Conservation (phyloP, 2,797 vertebrate genomes). For the Poecilia gillii region DNA sequence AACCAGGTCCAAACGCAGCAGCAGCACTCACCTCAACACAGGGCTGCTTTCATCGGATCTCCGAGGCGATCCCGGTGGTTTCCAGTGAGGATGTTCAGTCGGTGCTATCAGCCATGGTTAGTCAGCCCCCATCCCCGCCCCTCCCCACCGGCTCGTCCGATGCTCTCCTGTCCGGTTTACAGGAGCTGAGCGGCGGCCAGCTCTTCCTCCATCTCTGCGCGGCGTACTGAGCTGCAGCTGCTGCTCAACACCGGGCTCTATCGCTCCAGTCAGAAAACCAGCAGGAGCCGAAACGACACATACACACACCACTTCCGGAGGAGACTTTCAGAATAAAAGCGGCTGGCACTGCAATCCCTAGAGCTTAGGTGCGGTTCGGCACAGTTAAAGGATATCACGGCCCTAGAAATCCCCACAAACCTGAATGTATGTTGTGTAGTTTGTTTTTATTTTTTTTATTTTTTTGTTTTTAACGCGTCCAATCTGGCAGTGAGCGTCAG, state of each 20-base stretch:
- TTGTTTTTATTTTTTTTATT: too few species aligned
- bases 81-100: slow-evolving; percentile 19
- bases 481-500: too few species aligned
- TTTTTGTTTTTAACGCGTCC: too few species aligned
- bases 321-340: slow-evolving; percentile 55
- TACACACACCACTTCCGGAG: slow-evolving; percentile 26
- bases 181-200: slow-evolving; percentile 30
- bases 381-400: background rate
- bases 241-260: slow-evolving; percentile 36
- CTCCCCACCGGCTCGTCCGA: background rate
- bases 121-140: background rate
- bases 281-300: rapidly evolving
- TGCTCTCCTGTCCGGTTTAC: slow-evolving; percentile 11
- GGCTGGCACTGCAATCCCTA: background rate
- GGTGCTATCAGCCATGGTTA: slow-evolving; percentile 23
- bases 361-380: background rate
- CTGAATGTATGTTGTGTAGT: background rate
- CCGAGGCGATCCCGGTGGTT: slow-evolving; percentile 10
- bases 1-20: slow-evolving; percentile 27
- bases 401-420: background rate
- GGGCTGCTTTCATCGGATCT: slow-evolving; percentile 61
- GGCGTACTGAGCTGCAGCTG: slow-evolving; percentile 44
- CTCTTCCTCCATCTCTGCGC: slow-evolving; percentile 60
- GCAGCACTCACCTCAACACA: slow-evolving; percentile 72
- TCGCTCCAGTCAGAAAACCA: slow-evolving; percentile 15